Evolutionary conservation across 2,888 invertebrate species (phyloP).

Genomic region (Helleia helle): DNA sequence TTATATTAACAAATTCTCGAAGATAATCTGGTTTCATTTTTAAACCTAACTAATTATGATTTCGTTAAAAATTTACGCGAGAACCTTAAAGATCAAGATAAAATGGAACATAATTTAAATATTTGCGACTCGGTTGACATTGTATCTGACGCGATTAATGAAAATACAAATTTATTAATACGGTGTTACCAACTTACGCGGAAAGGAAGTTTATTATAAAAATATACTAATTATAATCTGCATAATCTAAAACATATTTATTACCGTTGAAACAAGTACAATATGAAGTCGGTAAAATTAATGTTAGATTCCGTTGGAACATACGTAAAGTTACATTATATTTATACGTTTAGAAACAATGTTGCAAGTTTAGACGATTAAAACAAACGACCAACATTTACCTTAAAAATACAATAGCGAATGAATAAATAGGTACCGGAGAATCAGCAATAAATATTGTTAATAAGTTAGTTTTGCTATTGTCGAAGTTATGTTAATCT

Average conservation of each 20-base stretch:
- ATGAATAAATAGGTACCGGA: constrained; percentile 1
- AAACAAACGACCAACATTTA: no score
- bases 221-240: constrained; percentile 8
- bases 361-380: no score
- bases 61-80: neutral
- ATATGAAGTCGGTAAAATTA: no score
- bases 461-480: constrained; percentile 3
- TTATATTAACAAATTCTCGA: neutral
- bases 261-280: neutral
- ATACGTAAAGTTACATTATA: no score
- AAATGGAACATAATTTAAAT: neutral
- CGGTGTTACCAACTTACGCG: constrained; percentile 19
- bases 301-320: no score
- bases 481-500: constrained; percentile 9
- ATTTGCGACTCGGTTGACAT: constrained; percentile 1
- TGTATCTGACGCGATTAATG: constrained; percentile 16
- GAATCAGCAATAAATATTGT: constrained; percentile 4
- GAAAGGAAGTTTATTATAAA: constrained; percentile 14
- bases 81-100: neutral
- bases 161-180: constrained; percentile 23
- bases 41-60: no score
- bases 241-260: constrained; percentile 6
- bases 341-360: no score
- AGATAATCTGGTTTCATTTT: no score
- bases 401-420: constrained; percentile 6